Evolutionary conservation across 2,797 vertebrate species (phyloP).

Genomic region (Acanthurus tractus): DNA sequence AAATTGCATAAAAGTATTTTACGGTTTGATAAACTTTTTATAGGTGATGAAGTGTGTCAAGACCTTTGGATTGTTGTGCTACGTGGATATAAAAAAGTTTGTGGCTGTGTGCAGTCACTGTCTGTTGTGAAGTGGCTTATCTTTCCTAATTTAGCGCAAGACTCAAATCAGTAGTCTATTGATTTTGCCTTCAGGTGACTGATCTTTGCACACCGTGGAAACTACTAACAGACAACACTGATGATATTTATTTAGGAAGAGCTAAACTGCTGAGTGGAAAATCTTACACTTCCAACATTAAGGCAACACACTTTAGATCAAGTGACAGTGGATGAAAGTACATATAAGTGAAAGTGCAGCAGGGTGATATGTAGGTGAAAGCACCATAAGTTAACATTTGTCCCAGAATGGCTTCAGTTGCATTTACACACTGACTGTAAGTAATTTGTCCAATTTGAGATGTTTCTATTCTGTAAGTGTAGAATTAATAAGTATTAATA

Average conservation of each 20-base stretch:
- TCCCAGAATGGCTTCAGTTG: not conserved
- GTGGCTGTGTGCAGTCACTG: not conserved
- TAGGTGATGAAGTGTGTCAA: not conserved
- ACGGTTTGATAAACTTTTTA: not conserved
- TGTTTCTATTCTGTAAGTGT: not conserved
- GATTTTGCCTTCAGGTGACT: slow-evolving; percentile 21
- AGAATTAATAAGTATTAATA: not conserved
- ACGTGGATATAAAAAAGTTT: not conserved
- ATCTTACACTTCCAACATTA: slow-evolving; percentile 3
- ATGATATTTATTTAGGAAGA: slow-evolving; percentile 45
- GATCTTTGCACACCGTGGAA: slow-evolving; percentile 45
- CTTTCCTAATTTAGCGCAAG: not conserved
- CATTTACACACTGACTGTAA: not conserved
- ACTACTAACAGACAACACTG: slow-evolving; percentile 37
- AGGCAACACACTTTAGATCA: slow-evolving; percentile 20
- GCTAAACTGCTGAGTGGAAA: slow-evolving; percentile 30
- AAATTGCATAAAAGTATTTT: not conserved
- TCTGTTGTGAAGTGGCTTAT: slow-evolving; percentile 18
- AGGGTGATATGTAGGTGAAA: not conserved
- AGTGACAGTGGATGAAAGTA: slow-evolving; percentile 9
- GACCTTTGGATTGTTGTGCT: not conserved
- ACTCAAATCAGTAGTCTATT: slow-evolving; percentile 14
- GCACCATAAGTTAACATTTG: not conserved
- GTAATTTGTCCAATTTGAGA: not conserved
- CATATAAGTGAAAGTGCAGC: not conserved